These are phyloP conservation scores for Oryzias sinensis DNA, from an alignment of 2,797 vertebrate species.

Conservation along the genomic window DNA sequence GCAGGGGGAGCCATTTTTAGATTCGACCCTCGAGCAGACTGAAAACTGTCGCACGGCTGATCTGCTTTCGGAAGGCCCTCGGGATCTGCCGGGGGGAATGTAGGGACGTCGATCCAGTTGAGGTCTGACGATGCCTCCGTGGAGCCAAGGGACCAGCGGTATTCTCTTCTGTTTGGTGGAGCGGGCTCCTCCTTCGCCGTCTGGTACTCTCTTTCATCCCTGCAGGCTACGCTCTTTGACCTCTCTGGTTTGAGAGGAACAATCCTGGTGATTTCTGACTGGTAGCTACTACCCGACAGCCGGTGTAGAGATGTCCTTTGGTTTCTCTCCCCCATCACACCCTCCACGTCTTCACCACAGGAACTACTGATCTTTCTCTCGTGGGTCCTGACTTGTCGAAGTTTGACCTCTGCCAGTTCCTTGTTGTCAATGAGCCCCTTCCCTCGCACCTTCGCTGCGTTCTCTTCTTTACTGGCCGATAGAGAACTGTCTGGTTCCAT, in stretches of 20 bases:
- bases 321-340: slow-evolving; percentile 59
- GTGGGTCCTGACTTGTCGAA: slow-evolving; percentile 70
- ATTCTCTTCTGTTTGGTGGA: slow-evolving; percentile 62
- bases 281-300: slow-evolving; percentile 66
- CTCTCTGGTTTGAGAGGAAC: slow-evolving; percentile 81
- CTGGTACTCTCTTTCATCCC: slow-evolving; percentile 69
- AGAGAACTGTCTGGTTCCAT: slow-evolving; percentile 49
- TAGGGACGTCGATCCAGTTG: slow-evolving; percentile 59
- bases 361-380: slow-evolving; percentile 75
- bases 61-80: slow-evolving; percentile 52
- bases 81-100: slow-evolving; percentile 42
- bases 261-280: slow-evolving; percentile 78
- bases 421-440: slow-evolving; percentile 75
- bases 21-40: slow-evolving; percentile 38
- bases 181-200: slow-evolving; percentile 59
- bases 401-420: slow-evolving; percentile 70
- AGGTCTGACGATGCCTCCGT: slow-evolving; percentile 70
- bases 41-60: slow-evolving; percentile 50
- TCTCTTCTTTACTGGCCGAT: slow-evolving; percentile 54
- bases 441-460: slow-evolving; percentile 56
- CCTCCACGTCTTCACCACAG: slow-evolving; percentile 69
- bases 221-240: slow-evolving; percentile 69
- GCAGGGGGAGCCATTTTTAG: slow-evolving; percentile 77
- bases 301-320: slow-evolving; percentile 70
- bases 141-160: slow-evolving; percentile 76